phyloP scores from a whole-genome alignment of 2,113 vertebrate species.

The Podarcis raffonei region DNA sequence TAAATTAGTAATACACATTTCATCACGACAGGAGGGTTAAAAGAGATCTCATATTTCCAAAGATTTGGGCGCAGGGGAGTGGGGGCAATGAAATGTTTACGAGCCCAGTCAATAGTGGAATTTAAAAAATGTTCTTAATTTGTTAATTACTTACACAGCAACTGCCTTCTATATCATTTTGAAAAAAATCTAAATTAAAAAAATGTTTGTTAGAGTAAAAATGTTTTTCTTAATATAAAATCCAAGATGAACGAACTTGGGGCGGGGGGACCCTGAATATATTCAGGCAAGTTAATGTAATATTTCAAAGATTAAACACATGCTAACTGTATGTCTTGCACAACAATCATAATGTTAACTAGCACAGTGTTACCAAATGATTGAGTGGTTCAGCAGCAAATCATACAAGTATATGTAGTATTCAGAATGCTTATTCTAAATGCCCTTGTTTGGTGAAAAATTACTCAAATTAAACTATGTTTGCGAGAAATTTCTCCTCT shows the following conservation, averaged over 20 bases:
- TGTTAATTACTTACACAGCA: not conserved
- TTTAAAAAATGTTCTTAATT: not conserved
- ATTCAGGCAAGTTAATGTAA: not conserved
- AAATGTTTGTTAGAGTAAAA: no score
- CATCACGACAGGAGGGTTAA: not conserved
- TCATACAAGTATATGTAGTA: not conserved
- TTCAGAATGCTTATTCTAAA: not conserved
- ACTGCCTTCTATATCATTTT: no score
- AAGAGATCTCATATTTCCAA: not conserved
- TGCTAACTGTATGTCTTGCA: not conserved
- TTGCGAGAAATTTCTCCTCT: not conserved
- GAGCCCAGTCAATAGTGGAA: not conserved
- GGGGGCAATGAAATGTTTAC: not conserved
- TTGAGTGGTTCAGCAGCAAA: not conserved
- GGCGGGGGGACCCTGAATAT: not conserved
- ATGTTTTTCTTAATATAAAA: not conserved
- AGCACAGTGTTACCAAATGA: not conserved
- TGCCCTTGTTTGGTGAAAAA: not conserved
- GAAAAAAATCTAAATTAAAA: no score
- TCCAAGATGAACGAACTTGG: not conserved
- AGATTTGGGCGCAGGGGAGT: not conserved
- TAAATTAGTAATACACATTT: not conserved
- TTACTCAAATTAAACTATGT: not conserved
- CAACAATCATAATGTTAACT: not conserved
- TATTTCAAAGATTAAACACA: not conserved